Base-by-base conservation (phyloP, 2,797 vertebrate genomes). In the Gallirallus australis region DNA sequence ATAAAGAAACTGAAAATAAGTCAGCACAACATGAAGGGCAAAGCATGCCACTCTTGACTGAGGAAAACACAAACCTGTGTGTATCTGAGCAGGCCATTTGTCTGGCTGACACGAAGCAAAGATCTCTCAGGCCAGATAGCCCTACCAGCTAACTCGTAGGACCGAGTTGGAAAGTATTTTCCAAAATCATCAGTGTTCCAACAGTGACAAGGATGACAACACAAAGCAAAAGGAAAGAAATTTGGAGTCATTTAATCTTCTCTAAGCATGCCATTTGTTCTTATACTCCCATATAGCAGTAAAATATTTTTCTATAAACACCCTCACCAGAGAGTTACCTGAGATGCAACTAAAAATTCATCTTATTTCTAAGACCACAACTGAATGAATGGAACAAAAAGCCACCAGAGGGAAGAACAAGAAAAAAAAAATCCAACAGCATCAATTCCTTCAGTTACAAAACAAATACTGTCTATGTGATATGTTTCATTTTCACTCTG, bases 41-140 rank as follows among this genome's bases (percentile, higher is more conserved):
- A 57, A 69, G 59, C 9, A 4, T 0, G 5, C 15, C 53, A 45
- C 4, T 35, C 52, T 75, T 25, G 54, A 17, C 2, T 0, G 3
- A 69, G 83, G 23, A 86, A 66, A 84, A 15, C 76, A 77, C 65
- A 71, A 69, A 59, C 13, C 40, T 30, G 14, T 4, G 52, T 27
- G 1, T 37, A n/a, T 66, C 72, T 84, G 84, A 79, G 75, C 50
- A 65, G 72, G 8, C 5, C 12, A 5, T 53, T 75, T 37, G 31
- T 68, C 57, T 50, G 54, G 33, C 45, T 73, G 56, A 56, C 47
- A 60, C 50, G 40, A n/a, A 57, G 28, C 2, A 1, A 70, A 66
- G 73, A 57, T 30, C 59, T 59, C 68, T 60, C 45, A 54, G 65
- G 8, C 18, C 66, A 40, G 48, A 37, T 2, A 40, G 11, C n/a